phyloP scores from a whole-genome alignment of 1,140 invertebrate genomes.

The Phymastichus coffea region DNA sequence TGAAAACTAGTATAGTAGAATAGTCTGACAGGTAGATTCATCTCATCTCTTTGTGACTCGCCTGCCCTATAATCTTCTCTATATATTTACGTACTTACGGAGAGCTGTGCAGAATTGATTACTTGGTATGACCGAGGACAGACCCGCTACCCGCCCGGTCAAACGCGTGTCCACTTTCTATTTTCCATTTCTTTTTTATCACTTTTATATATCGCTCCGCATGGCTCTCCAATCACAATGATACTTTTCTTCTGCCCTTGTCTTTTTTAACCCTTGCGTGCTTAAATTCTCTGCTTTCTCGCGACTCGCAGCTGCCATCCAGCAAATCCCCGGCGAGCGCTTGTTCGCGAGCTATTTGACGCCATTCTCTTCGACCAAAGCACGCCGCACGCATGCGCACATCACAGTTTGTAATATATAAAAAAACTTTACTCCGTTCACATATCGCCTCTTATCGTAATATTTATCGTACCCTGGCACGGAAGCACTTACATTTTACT shows the following conservation, averaged over 20 bases:
- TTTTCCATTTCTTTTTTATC: no score
- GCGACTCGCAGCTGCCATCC: no score
- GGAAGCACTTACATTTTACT: conserved; percentile 49
- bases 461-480: conserved; percentile 44
- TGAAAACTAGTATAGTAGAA: no score
- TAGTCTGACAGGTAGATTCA: no score
- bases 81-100: no score
- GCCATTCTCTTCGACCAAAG: neutral
- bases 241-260: neutral
- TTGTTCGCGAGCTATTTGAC: neutral
- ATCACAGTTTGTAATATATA: conserved; percentile 34
- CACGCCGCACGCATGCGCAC: conserved; percentile 20
- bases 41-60: no score
- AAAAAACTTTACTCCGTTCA: conserved; percentile 19
- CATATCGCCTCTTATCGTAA: conserved; percentile 35
- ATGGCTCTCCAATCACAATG: neutral
- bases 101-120: no score
- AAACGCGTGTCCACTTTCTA: no score
- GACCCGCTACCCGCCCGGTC: conserved; percentile 21
- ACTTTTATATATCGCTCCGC: no score
- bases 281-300: neutral
- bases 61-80: no score
- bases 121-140: no score
- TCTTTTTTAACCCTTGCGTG: neutral
- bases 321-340: conserved; percentile 5